Percentiles rank a stretch among this genome's conserved stretches.
phyloP scores from a whole-genome alignment of 2,113 vertebrate genomes.

The Zosterops hypoxanthus region DNA sequence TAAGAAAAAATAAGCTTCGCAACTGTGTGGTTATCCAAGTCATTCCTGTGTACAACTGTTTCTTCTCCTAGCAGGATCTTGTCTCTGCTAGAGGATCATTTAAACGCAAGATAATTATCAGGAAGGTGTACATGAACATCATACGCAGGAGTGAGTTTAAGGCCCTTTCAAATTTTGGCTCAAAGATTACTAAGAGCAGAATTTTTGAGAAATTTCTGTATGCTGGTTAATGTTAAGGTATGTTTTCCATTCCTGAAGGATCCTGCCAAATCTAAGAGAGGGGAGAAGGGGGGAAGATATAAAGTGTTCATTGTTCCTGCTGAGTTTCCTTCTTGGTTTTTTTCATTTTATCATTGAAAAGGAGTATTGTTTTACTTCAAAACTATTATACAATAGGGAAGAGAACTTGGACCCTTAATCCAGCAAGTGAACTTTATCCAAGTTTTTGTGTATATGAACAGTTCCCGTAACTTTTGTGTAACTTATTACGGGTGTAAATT shows the following conservation, averaged over 20 bases:
- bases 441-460: not conserved
- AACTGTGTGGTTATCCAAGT: not conserved
- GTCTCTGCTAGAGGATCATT: not conserved
- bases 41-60: not conserved
- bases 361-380: slow-evolving; percentile 18
- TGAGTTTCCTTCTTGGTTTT: not conserved
- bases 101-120: not conserved
- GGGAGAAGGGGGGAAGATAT: not conserved
- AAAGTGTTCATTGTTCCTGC: slow-evolving; percentile 44
- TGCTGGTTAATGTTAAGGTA: not conserved
- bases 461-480: not conserved
- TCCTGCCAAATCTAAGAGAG: slow-evolving; percentile 23
- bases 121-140: not conserved
- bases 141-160: not conserved
- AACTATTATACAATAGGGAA: not conserved
- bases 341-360: slow-evolving; percentile 17
- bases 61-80: not conserved
- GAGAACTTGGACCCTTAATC: not conserved
- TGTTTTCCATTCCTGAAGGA: slow-evolving; percentile 35
- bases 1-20: not conserved
- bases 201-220: not conserved
- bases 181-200: not conserved
- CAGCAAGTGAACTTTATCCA: not conserved
- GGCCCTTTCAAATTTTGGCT: not conserved
- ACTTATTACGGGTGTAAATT: not conserved